These are phyloP conservation scores for Rhabditoides inermis DNA, from an alignment of 2,888 invertebrate species.

Conservation along the genomic window DNA sequence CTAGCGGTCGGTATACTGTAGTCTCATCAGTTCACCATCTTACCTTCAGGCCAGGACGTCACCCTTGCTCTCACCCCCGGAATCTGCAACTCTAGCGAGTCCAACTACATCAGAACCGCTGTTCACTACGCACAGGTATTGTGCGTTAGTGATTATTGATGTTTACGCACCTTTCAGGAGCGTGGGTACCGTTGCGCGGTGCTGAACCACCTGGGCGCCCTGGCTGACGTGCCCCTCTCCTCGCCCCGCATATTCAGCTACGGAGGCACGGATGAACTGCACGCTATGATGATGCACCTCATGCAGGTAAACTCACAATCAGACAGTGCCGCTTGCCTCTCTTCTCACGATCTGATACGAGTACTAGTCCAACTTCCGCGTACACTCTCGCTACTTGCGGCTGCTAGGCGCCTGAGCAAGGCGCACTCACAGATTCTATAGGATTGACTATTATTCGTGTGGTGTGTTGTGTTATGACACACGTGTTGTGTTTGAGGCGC, in stretches of 20 bases:
- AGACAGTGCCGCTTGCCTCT: no score
- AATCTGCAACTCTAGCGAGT: slow-evolving; percentile 87
- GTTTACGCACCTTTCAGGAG: slow-evolving; percentile 64
- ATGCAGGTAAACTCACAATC: no score
- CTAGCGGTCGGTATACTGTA: not conserved
- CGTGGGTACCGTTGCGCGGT: slow-evolving; percentile 85
- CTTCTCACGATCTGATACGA: no score
- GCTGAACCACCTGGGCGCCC: slow-evolving; percentile 83
- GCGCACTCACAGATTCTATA: no score
- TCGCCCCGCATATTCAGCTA: slow-evolving; percentile 82
- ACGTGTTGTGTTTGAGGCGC: no score
- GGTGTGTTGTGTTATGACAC: no score
- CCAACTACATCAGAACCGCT: slow-evolving; percentile 83
- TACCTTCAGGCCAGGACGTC: slow-evolving; percentile 12
- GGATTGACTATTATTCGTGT: no score
- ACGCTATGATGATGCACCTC: slow-evolving; percentile 72
- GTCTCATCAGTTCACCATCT: not conserved
- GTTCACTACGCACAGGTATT: slow-evolving; percentile 81
- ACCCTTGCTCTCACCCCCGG: slow-evolving; percentile 75
- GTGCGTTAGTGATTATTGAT: no score
- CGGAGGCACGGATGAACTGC: slow-evolving; percentile 80
- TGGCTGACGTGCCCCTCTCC: slow-evolving; percentile 75
- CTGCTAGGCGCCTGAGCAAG: no score
- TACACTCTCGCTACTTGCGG: no score
- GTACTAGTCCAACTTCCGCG: no score